Base-by-base conservation (phyloP, 1,140 invertebrate species). In the Drosophila arizonae region DNA sequence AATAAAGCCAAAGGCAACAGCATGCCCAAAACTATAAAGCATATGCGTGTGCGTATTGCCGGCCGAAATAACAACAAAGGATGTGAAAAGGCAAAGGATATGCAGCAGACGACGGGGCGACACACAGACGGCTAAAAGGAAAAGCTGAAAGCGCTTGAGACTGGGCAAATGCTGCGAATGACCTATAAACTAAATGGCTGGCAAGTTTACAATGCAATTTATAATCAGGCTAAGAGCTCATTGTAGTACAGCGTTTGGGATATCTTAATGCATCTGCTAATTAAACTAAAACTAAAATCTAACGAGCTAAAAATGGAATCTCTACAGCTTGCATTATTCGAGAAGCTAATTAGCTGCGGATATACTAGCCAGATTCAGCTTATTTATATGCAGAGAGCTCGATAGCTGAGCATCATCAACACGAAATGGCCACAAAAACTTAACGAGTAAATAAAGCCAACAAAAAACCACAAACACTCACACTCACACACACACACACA, bases 21-120 rank as follows among this genome's bases (percentile, higher is more conserved):
- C 51, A 46, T 46, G 56, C 28, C 41, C 56, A 79, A 75, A 72
- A 61, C 45, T 66, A 54, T 48, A 72, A 79, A 81, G 72, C 79
- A 87, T 87, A 86, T 87, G 76, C 81, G 68, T 81, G 75, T 73
- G 43, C 43, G 81, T 54, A 66, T 62, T 43, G 46, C 58, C 33
- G 30, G 63, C 62, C 30, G 70, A 28, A 68, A 55, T 46, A 66
- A 81, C 71, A 72, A 73, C 33, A 78, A 51, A 75, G 57, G 64
- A 62, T 62, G 78, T 68, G 58, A 36, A 86, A 81, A 43, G 61
- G 57, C 64, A 62, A 68, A 51, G 71, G 43, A 69, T 57, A 13
- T 54, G 51, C 71, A 39, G 43, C 39, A 72, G 48, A 15, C 55
- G 21, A 56, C 50, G 24, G 15, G 55, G 28, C 45, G 46, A 58